Percentiles rank a stretch among this genome's conserved stretches.
Evolutionary conservation across 1,140 invertebrate species (phyloP).

Genomic region (Cherax quadricarinatus): DNA sequence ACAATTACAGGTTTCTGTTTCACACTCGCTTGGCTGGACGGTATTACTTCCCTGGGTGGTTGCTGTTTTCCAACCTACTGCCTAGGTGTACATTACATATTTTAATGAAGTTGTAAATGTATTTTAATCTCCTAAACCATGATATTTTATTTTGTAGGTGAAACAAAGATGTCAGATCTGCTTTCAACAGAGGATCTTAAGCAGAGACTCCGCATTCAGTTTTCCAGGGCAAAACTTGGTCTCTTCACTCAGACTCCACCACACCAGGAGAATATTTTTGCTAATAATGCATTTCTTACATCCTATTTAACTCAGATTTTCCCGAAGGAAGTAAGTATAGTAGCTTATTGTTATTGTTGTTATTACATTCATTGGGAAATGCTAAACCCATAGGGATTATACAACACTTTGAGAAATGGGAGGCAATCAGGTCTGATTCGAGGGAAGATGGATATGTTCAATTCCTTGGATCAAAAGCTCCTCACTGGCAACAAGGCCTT

Average conservation of each 20-base stretch:
- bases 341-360: neutral
- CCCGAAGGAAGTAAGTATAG: conserved; percentile 27
- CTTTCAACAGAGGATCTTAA: conserved; percentile 14
- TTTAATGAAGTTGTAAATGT: neutral
- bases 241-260: conserved; percentile 56
- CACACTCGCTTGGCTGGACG: too few species aligned
- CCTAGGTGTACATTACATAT: too few species aligned
- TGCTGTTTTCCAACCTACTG: too few species aligned
- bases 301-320: conserved; percentile 48
- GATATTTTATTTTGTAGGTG: neutral
- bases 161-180: neutral
- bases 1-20: too few species aligned
- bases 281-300: conserved; percentile 57
- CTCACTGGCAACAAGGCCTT: too few species aligned
- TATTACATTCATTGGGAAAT: too few species aligned
- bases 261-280: conserved; percentile 53
- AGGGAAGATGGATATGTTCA: too few species aligned
- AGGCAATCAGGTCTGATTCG: too few species aligned
- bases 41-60: too few species aligned
- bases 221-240: conserved; percentile 50
- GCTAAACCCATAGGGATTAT: too few species aligned
- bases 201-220: conserved; percentile 43
- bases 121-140: neutral
- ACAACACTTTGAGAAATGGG: too few species aligned
- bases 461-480: too few species aligned